Evolutionary conservation across 2,888 invertebrate genomes (phyloP), one percentile per base, ranked within the genome.

Genomic region (Dorcus hopei): DNA sequence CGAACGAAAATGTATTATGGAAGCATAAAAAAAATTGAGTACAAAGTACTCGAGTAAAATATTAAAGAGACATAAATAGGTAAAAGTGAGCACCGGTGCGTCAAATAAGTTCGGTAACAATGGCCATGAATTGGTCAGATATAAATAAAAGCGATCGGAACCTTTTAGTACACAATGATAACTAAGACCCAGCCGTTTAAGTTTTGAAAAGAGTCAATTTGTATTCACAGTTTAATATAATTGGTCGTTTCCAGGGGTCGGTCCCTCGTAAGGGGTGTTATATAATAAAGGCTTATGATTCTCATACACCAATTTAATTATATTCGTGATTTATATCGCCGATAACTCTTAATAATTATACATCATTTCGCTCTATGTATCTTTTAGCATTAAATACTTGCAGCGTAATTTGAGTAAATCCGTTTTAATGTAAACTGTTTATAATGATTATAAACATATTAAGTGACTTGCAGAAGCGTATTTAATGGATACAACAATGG

Each of bases 141-240:
- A 62, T 63, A 63, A 63, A 66, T 66, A 62, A 65, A 59, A 59
- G 62, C 61, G 54, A 62, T 63, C 61, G 61, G 58, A 50, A 61
- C 62, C 59, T 63, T 63, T 66, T 62, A 59, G 54, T 61, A 53
- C 57, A 68, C 68, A 69, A 68, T 68, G 65, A 70, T 69, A 68
- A 65, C 68, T 70, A 62, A 74, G 73, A 71, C 76, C 75, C 75
- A 71, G 74, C 73, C 75, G 74, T 76, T 76, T 76, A 75, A 70
- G 73, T 72, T 73, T 74, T 74, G 67, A 75, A 76, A 76, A 73
- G 74, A 75, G 72, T 75, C 75, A 74, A 75, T 76, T 75, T 75
- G 74, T 75, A 75, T 75, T 75, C 74, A 74, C 70, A 70, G 70
- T 69, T 69, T 68, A 70, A 67, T 69, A 69, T 70, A 69, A 70